Evolutionary conservation across 1,140 invertebrate genomes (phyloP).

Genomic region (Solenopsis invicta): DNA sequence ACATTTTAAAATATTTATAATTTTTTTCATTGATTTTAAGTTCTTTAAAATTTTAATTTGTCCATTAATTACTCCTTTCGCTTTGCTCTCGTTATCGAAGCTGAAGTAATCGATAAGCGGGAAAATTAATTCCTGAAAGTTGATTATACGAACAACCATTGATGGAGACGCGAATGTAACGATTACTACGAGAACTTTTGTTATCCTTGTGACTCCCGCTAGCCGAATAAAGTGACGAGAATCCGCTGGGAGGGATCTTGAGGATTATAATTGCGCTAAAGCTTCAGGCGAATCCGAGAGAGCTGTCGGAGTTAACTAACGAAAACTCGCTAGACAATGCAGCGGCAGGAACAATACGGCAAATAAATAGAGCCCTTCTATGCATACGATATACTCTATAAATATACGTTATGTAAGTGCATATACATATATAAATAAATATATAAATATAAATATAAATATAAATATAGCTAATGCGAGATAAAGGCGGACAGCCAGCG

Average conservation of each 20-base stretch:
- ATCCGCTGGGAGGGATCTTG: conserved; percentile 39
- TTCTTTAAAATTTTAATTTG: not conserved
- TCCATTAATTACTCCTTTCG: not conserved
- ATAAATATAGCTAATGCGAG: conserved; percentile 65
- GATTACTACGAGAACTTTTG: conserved; percentile 4
- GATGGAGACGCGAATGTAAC: conserved; percentile 28
- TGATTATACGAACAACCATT: conserved; percentile 18
- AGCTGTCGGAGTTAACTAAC: conserved; percentile 52
- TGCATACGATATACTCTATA: conserved; percentile 74
- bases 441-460: conserved; percentile 50
- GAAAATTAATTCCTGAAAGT: not conserved
- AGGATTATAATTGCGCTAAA: conserved; percentile 60
- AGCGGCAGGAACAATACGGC: conserved; percentile 64
- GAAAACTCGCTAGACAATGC: conserved; percentile 71
- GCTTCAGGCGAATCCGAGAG: conserved; percentile 52
- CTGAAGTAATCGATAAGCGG: conserved; percentile 9
- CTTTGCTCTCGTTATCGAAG: not conserved
- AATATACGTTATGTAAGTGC: conserved; percentile 48
- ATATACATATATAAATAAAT: conserved; percentile 52
- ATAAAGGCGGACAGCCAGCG: conserved; percentile 41
- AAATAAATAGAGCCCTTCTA: conserved; percentile 69
- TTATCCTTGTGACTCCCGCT: conserved; percentile 25
- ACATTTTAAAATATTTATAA: not conserved
- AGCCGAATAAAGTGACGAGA: conserved; percentile 48
- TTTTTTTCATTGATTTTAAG: not conserved